Percentiles rank a stretch among this genome's conserved stretches.
phyloP scores from a whole-genome alignment of 2,113 vertebrate genomes.

The Grammomys dolichurus region DNA sequence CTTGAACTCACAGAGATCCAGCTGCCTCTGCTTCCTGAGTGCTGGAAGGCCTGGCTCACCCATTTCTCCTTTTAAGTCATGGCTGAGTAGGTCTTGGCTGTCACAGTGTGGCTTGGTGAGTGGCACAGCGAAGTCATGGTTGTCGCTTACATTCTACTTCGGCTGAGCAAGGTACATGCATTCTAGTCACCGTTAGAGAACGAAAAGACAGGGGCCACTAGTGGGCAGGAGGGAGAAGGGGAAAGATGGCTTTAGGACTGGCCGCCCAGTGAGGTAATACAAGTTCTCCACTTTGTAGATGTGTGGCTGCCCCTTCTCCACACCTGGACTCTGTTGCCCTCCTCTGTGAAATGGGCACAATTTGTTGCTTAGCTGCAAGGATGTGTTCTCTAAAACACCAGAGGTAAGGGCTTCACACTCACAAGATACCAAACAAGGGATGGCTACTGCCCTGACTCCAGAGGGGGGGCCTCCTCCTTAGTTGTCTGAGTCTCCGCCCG shows the following conservation, averaged over 20 bases:
- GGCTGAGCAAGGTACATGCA: rapidly evolving
- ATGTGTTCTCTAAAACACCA: neutral
- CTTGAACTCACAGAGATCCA: neutral
- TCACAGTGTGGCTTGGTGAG: neutral
- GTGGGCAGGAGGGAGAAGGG: neutral
- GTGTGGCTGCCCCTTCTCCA: neutral
- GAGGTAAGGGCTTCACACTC: neutral
- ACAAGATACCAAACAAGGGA: neutral
- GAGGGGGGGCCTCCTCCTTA: neutral
- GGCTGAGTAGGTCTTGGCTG: neutral
- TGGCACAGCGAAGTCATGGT: neutral
- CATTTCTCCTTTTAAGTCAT: neutral
- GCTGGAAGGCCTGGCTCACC: neutral
- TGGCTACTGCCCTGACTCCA: neutral
- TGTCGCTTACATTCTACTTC: neutral
- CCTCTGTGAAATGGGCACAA: neutral
- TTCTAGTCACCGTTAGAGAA: neutral
- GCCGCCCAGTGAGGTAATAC: neutral
- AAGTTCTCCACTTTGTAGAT: too few species aligned
- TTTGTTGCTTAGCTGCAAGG: neutral
- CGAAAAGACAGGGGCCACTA: neutral
- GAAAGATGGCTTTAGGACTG: neutral
- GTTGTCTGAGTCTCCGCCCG: neutral
- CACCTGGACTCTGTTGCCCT: neutral
- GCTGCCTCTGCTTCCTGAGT: neutral